phyloP scores from a whole-genome alignment of 2,797 vertebrate species.

The Cercopithecus diana region DNA sequence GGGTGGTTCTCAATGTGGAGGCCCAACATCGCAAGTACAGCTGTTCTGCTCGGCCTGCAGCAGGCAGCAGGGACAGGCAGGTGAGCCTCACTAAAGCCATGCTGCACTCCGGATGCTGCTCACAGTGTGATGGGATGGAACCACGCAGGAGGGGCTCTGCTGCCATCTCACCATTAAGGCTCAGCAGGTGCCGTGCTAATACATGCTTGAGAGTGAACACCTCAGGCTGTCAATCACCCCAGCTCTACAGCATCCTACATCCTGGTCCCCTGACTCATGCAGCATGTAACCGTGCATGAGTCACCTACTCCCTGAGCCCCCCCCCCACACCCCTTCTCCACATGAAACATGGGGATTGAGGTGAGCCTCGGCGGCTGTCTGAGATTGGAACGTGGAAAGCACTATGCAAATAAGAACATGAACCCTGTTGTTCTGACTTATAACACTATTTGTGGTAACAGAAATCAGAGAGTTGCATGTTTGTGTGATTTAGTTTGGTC shows the following conservation, averaged over 20 bases:
- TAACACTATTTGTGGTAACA: rapidly evolving
- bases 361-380: not conserved
- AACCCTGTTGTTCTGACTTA: rapidly evolving
- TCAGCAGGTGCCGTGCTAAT: not conserved
- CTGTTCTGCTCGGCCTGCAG: not conserved
- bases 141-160: not conserved
- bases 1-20: rapidly evolving
- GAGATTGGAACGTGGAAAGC: not conserved
- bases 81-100: rapidly evolving
- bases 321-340: not conserved
- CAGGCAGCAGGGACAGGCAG: not conserved
- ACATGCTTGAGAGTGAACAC: not conserved
- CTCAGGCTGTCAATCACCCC: not conserved
- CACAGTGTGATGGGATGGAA: not conserved
- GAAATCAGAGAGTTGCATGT: not conserved
- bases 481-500: not conserved
- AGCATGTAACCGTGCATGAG: not conserved
- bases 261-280: not conserved
- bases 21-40: rapidly evolving
- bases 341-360: too few species aligned
- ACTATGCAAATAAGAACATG: rapidly evolving
- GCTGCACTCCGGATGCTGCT: rapidly evolving
- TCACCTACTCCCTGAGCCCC: not conserved
- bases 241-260: not conserved
- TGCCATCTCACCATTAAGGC: not conserved